Base-by-base conservation (phyloP, 2,113 vertebrate species). In the Camelus bactrianus region DNA sequence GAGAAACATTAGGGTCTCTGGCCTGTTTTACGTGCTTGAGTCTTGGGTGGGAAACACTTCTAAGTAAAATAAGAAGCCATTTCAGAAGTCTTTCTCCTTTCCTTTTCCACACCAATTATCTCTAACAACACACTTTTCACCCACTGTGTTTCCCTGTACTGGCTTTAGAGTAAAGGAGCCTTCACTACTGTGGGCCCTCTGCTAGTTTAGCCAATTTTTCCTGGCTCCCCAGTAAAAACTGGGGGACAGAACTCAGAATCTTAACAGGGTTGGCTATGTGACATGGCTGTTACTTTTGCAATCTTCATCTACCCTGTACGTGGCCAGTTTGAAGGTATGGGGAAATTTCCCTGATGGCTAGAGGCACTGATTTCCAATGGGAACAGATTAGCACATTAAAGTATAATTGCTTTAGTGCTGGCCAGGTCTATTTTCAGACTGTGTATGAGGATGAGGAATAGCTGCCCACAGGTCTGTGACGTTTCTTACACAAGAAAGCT, bases 101-200 rank as follows among this genome's bases (percentile, higher is more conserved):
- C 72, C 79, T 88, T 93, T 85, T 22, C 89, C 72, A 79, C n/a
- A n/a, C 69, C 30, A 30, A 67, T 67, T 95, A 46, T 88, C 52
- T 82, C 67, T 82, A 88, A 62, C 87, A 95, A 85, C 38, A 94
- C 89, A 75, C 85, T 97, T 95, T 95, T 94, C 83, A 26, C 56
- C 67, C 65, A 42, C 67, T 6, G 0, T 38, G 60, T 35, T 86
- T 90, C 60, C 64, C 69, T 76, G 32, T 35, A 16, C 67, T 46
- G 48, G 3, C 69, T 91, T 95, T 95, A 75, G 30, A 38, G 69
- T 17, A 72, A 72, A 28, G 76, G 62, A 94, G 86, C 48, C 83
- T 83, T 56, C 14, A 42, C 64, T 24, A 46, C 62, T 46, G 30
- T 13, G 32, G 60, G 26, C 75, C 62, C 62, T 84, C 56, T 52